phyloP scores from a whole-genome alignment of 1,140 invertebrate genomes.

The Protaetia brevitarsis region DNA sequence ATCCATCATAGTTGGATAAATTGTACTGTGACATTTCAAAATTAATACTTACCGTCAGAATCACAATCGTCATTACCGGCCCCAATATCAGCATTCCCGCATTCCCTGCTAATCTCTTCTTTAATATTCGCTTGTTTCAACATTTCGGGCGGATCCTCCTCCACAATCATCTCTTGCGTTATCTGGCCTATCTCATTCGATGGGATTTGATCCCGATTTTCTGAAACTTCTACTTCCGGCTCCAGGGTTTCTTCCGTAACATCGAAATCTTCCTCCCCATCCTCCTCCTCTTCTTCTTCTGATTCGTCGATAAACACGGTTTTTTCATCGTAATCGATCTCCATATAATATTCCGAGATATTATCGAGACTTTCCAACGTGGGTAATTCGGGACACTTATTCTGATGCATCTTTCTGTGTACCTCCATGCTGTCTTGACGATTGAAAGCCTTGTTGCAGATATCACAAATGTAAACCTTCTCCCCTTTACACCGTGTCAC shows the following conservation, averaged over 20 bases:
- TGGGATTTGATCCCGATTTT: slow-evolving; percentile 28
- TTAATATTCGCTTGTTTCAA: slow-evolving; percentile 19
- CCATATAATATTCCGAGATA: slow-evolving; percentile 43
- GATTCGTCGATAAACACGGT: slow-evolving; percentile 32
- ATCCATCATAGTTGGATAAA: too few species aligned
- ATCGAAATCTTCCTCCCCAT: too few species aligned
- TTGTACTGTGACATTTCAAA: too few species aligned
- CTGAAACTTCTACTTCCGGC: slow-evolving; percentile 39
- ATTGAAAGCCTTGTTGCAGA: slow-evolving; percentile 51
- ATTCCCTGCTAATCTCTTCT: slow-evolving; percentile 19
- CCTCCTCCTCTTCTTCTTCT: too few species aligned
- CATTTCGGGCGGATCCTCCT: slow-evolving; percentile 24
- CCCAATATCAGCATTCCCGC: neutral
- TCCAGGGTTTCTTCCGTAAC: slow-evolving; percentile 31
- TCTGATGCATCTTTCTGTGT: slow-evolving; percentile 42
- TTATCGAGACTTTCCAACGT: slow-evolving; percentile 46
- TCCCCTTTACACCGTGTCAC: slow-evolving; percentile 44
- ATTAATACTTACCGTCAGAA: neutral
- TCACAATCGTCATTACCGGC: slow-evolving; percentile 16
- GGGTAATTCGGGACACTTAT: slow-evolving; percentile 35
- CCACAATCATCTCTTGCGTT: slow-evolving; percentile 19
- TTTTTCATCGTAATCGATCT: slow-evolving; percentile 41
- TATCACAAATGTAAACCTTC: slow-evolving; percentile 49
- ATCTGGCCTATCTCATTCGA: neutral
- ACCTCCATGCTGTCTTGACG: slow-evolving; percentile 44